phyloP scores from a whole-genome alignment of 2,888 invertebrate genomes.

The Pterostichus niger region DNA sequence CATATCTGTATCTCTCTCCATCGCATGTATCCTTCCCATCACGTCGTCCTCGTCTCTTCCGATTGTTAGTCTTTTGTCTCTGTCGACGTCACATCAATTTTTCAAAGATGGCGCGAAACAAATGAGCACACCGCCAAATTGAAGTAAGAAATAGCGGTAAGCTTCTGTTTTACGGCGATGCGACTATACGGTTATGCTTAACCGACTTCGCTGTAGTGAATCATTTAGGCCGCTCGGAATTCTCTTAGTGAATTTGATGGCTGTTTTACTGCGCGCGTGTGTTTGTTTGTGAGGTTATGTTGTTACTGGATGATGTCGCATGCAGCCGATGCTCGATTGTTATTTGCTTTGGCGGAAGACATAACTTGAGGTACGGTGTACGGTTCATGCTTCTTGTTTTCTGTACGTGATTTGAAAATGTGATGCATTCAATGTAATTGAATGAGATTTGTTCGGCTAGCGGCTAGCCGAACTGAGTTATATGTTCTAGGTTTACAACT shows the following conservation, averaged over 20 bases:
- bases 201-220: slow-evolving; percentile 58
- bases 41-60: slow-evolving; percentile 68
- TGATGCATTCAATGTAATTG: slow-evolving; percentile 34
- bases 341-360: slow-evolving; percentile 53
- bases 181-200: slow-evolving; percentile 64
- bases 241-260: slow-evolving; percentile 66
- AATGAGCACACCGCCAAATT: slow-evolving; percentile 78
- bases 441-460: background rate
- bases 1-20: slow-evolving; percentile 70
- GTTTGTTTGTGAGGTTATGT: slow-evolving; percentile 54
- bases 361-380: too few relatives aligned
- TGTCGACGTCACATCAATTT: slow-evolving; percentile 78
- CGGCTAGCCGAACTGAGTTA: background rate
- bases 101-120: slow-evolving; percentile 78
- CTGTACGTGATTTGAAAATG: slow-evolving; percentile 60
- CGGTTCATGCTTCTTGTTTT: background rate
- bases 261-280: slow-evolving; percentile 36
- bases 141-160: slow-evolving; percentile 78
- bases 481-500: background rate
- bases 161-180: slow-evolving; percentile 75
- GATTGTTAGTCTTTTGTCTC: slow-evolving; percentile 77
- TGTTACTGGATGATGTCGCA: slow-evolving; percentile 20
- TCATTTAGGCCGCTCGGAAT: slow-evolving; percentile 62
- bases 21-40: slow-evolving; percentile 70
- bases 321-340: slow-evolving; percentile 55